Evolutionary conservation across 1,140 invertebrate genomes (phyloP), one percentile per base, ranked within the genome.

Genomic region (Drosophila hydei): DNA sequence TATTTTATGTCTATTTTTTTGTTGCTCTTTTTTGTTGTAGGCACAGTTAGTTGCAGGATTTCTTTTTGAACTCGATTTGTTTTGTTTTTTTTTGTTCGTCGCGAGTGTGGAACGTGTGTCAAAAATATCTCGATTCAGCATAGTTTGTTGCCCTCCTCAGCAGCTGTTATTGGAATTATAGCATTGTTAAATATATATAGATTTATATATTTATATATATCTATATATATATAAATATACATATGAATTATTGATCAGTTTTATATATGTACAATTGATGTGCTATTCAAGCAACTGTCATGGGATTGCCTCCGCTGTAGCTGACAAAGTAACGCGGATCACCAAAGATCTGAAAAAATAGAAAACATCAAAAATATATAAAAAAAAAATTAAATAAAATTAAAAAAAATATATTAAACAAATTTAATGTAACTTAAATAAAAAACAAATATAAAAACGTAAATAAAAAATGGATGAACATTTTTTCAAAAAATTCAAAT

Each of bases 291-390:
- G 85, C 89, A 58, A 90, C 88, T 33, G 89, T 90, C 84, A 91
- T 91, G 11, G 77, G 84, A 74, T 91, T 91, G 63, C 89, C 79
- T 30, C 90, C 87, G 54, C 75, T 89, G 48, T 84, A 91, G 71
- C 74, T 83, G 50, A 81, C 84, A 90, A 91, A 91, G 69, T 90
- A 91, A 55, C 90, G 77, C 5, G 90, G 83, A 79, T 91, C 90
- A 60, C 88, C 90, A 65, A 91, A 91, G 43, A 79, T 72, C 90
- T 91, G 90, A 9, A 91, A 90, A 27, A 54, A 78, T 23, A 89
- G 59, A 11, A 70, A 27, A 61, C 45, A 40, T 12, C 1, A 51
- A 63, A 56, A 19, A 51, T 59, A 38, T 43, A 38, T 23, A 1
- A 38, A 27, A 38, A 42, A 11, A 0, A 48, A 43, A 51, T 43